Conservation (phyloP, 2,888 invertebrate species). For the Eupithecia insigniata region DNA sequence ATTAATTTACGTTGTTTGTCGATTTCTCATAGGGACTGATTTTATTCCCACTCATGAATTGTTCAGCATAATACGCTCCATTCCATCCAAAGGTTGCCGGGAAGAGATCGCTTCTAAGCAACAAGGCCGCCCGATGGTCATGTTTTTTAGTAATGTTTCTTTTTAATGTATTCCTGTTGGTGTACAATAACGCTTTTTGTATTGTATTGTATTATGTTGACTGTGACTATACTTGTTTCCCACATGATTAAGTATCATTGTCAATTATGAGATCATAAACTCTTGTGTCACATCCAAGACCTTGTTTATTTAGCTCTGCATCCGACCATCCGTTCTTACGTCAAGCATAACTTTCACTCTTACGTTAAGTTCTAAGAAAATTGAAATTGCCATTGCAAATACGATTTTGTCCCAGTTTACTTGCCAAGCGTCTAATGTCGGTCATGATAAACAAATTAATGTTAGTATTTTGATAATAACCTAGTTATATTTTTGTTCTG, state of each 20-base stretch:
- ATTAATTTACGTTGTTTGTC: too few relatives aligned
- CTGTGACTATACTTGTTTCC: background rate
- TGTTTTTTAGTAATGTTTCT: too few relatives aligned
- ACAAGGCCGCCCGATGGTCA: too few relatives aligned
- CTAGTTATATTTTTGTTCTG: background rate
- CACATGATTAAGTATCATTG: background rate
- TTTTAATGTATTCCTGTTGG: too few relatives aligned
- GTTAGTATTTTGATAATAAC: slow-evolving; percentile 3
- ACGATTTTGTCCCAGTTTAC: slow-evolving; percentile 44
- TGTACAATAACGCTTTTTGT: too few relatives aligned
- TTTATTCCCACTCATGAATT: too few relatives aligned
- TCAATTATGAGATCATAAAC: background rate
- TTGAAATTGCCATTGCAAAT: slow-evolving; percentile 51
- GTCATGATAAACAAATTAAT: slow-evolving; percentile 42
- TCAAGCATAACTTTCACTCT: slow-evolving; percentile 66
- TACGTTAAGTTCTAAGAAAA: slow-evolving; percentile 58
- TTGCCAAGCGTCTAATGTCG: slow-evolving; percentile 40
- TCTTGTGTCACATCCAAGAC: slow-evolving; percentile 15
- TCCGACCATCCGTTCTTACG: slow-evolving; percentile 50
- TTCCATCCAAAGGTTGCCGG: too few relatives aligned
- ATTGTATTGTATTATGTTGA: too few relatives aligned
- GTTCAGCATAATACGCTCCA: too few relatives aligned
- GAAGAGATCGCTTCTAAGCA: too few relatives aligned
- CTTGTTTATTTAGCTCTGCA: slow-evolving; percentile 34
- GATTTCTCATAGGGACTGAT: too few relatives aligned